Conservation (phyloP, 1,140 invertebrate species). For the Diorhabda carinulata region DNA sequence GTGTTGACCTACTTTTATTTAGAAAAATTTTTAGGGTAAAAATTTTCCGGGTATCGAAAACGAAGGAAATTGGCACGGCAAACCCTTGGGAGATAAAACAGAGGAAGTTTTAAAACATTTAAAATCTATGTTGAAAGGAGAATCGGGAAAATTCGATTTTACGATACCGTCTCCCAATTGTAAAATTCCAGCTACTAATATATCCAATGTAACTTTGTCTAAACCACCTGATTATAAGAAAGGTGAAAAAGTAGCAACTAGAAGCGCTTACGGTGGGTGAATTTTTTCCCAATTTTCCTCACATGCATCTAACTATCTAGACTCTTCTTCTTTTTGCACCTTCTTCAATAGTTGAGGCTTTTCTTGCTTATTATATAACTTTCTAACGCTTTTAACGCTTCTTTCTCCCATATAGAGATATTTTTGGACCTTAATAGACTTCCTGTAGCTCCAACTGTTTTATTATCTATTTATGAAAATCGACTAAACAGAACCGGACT, state of each 20-base stretch:
- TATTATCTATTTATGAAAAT: no score
- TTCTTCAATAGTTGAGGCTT: no score
- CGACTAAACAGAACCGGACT: no score
- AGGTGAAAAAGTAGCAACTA: constrained; percentile 82
- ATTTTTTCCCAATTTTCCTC: neutral
- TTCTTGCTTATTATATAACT: no score
- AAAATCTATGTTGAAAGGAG: constrained; percentile 61
- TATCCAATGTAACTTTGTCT: constrained; percentile 74
- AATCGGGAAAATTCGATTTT: constrained; percentile 53
- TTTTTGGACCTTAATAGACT: no score
- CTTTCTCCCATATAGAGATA: no score
- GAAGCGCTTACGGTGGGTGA: constrained; percentile 82
- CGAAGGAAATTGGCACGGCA: constrained; percentile 95
- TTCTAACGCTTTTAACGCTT: no score
- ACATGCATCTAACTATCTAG: no score
- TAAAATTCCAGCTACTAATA: constrained; percentile 68
- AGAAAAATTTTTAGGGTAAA: constrained; percentile 57
- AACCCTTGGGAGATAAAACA: constrained; percentile 81
- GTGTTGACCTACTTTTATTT: no score
- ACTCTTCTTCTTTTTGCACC: no score
- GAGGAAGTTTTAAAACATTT: constrained; percentile 72
- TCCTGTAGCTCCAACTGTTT: no score
- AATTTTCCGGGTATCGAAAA: constrained; percentile 87
- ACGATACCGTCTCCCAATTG: constrained; percentile 64
- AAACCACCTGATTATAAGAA: constrained; percentile 80